Evolutionary conservation across 1,140 invertebrate species (phyloP), one percentile per base, ranked within the genome.

Genomic region (Cydia strobilella): DNA sequence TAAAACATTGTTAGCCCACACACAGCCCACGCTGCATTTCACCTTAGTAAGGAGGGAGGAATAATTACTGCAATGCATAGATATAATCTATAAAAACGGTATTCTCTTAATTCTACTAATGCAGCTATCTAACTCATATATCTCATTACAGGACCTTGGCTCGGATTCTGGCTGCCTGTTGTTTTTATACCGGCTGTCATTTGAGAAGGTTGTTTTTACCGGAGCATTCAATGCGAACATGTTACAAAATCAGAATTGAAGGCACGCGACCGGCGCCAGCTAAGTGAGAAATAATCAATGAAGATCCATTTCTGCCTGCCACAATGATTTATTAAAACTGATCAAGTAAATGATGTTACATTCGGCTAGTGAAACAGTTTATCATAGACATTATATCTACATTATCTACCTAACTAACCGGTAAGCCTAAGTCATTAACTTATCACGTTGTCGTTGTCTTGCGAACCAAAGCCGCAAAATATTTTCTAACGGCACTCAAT

Each of bases 131-230:
- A 82, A 86, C 80, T 79, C 75, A 84, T 86, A 87, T 92, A 92
- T 92, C 88, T 90, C 83, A 86, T 90, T 91, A 89, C 86, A 82
- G 86, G 84, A 87, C 90, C 90, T 92, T 92, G 90, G 89, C 90
- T 92, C 79, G 86, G 88, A 90, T 90, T 89, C 88, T 86, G 82
- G 85, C 84, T 86, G 88, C 85, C 84, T 81, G 90, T 89, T 87
- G 88, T 90, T 92, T 86, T 89, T 87, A 86, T 87, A 84, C 86
- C 81, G 80, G 83, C 89, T 92, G 90, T 92, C 90, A 92, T 90
- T 88, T 83, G 85, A 92, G 90, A 92, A 92, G 89, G 89, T 88
- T 90, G 86, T 82, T 74, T 74, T 59, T 74, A 82, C 78, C 80
- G 77, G 82, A 82, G 82, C 83, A 84, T 80, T 90, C 90, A 92